Percentiles rank a stretch among this genome's conserved stretches.
Conservation (phyloP, 2,888 invertebrate species). For the Pristionchus arcanus region DNA sequence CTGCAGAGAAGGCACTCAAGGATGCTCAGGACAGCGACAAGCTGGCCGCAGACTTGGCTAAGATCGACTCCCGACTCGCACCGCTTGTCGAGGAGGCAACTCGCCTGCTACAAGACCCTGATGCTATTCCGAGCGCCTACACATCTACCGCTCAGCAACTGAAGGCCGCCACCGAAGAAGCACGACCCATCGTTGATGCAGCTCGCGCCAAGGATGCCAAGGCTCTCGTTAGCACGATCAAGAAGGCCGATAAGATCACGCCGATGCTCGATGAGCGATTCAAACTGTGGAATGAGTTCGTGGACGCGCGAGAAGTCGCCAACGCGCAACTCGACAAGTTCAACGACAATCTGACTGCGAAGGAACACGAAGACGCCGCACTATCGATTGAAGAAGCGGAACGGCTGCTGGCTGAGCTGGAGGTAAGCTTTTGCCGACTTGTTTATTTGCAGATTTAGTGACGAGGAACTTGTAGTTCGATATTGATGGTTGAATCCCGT, state of each 20-base stretch:
- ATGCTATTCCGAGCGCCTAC: slow-evolving; percentile 54
- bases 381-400: slow-evolving; percentile 26
- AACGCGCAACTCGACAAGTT: slow-evolving; percentile 63
- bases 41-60: slow-evolving; percentile 62
- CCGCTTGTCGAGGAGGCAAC: slow-evolving; percentile 63
- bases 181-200: slow-evolving; percentile 55
- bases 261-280: slow-evolving; percentile 65
- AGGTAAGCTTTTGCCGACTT: slow-evolving; percentile 28
- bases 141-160: slow-evolving; percentile 43
- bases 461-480: too few species aligned
- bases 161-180: slow-evolving; percentile 58
- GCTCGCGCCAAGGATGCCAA: slow-evolving; percentile 59
- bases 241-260: slow-evolving; percentile 59
- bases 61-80: slow-evolving; percentile 60
- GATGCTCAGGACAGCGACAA: slow-evolving; percentile 62
- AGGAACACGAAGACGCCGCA: slow-evolving; percentile 3
- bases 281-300: slow-evolving; percentile 66
- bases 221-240: slow-evolving; percentile 59
- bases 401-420: background rate
- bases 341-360: slow-evolving; percentile 42
- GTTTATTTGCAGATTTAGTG: too few species aligned
- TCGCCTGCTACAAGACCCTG: slow-evolving; percentile 60
- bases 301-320: slow-evolving; percentile 64
- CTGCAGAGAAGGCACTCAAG: slow-evolving; percentile 61
- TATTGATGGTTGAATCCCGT: too few species aligned